Conservation (phyloP, 30 jellyfish, hydroid and myxozoan genomes). For the Hydra vulgaris region DNA sequence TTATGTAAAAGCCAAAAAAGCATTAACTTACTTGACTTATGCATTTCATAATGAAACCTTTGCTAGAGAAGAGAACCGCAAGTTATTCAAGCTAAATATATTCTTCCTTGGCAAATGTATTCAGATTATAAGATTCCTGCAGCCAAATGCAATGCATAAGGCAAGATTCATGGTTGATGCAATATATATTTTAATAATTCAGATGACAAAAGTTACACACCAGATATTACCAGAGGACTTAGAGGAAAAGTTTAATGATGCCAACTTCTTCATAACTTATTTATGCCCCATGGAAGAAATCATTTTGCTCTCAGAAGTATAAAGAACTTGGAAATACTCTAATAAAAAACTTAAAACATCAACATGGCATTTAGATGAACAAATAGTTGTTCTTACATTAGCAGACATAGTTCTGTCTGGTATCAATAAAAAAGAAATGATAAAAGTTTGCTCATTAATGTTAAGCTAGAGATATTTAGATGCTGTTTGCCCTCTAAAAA, state of each 20-base stretch:
- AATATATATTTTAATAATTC: background rate
- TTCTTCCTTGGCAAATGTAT: background rate
- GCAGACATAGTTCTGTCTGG: background rate
- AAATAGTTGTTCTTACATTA: background rate
- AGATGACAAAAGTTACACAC: background rate
- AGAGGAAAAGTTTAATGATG: background rate
- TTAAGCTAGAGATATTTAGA: background rate
- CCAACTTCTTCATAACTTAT: background rate
- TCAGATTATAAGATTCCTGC: background rate
- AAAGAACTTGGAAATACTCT: background rate
- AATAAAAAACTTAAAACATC: too few relatives aligned
- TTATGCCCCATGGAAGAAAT: background rate
- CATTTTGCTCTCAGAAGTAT: background rate
- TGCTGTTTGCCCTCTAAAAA: background rate
- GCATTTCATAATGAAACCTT: background rate
- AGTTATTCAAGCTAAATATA: background rate
- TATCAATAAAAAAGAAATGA: too few relatives aligned
- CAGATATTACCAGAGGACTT: background rate
- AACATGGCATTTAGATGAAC: background rate
- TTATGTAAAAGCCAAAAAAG: background rate
- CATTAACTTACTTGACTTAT: background rate
- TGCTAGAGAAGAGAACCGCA: background rate
- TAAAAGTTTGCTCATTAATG: background rate
- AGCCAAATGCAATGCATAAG: background rate
- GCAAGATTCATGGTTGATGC: background rate